Base-by-base conservation (phyloP, 2,797 vertebrate genomes). In the Hippopotamyrus pictus region DNA sequence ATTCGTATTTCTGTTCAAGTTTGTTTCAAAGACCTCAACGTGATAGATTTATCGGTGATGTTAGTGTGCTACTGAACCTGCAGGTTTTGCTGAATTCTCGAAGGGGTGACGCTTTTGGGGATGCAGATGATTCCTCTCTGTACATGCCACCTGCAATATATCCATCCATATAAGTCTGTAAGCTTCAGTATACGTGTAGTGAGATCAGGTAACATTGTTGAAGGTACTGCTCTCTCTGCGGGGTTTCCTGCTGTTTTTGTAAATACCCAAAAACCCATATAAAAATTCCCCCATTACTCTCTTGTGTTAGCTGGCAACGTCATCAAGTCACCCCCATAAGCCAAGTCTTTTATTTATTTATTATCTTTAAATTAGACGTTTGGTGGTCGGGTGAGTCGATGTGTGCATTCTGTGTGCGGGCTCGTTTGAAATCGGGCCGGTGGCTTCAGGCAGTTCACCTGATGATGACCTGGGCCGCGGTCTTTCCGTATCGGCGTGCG, bases 71-170 rank as follows among this genome's bases (percentile, higher is more conserved):
- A 46, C 50, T 11, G 73, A 86, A 93, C 93, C 90, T 93, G 83
- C 44, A 95, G 46, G 93, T 96, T 97, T 91, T 96, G 89, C 91
- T 95, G 92, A 91, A 97, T 96, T 91, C 95, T 95, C 65, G 93
- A 94, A 14, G 94, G 92, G 0, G 94, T 96, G 90, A 96, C 92
- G 1, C 96, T 96, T 91, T 96, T 96, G 1, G 96, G 96, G 88
- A 96, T 95, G 17, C 95, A 96, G 82, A 92, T 90, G 0, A 96
- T 91, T 3, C 94, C 95, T 86, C 94, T 95, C 91, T 96, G 95
- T 88, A 96, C 86, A 1, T 96, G 92, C 95, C 96, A 97, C 91
- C 96, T 96, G 90, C 25, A 41, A 57, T 88, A 17, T 51, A 79
- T 79, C 12, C 37, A 8, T 19, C 37, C 7, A 44, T 44, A 79